Conservation (phyloP, 1,140 invertebrate species). For the Caenorhabditis brenneri region DNA sequence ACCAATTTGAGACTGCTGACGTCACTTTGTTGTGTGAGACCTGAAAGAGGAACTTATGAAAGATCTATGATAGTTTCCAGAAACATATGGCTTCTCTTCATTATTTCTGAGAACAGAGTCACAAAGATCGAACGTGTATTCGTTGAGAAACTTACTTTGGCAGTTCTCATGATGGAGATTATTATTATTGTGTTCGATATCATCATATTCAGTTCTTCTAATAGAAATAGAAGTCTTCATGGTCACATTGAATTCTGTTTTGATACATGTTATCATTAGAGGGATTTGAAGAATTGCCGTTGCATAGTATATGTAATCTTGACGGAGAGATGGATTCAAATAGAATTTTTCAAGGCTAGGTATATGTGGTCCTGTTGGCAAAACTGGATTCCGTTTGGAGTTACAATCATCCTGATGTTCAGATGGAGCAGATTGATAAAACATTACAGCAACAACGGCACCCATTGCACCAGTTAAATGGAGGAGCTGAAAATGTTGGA, state of each 20-base stretch:
- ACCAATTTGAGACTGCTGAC: slow-evolving; percentile 35
- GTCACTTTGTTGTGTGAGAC: slow-evolving; percentile 41
- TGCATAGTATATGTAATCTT: slow-evolving; percentile 28
- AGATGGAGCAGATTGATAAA: slow-evolving; percentile 37
- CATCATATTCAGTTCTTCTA: slow-evolving; percentile 19
- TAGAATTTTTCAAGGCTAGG: slow-evolving; percentile 26
- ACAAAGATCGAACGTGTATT: neutral
- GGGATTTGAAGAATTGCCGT: slow-evolving; percentile 42
- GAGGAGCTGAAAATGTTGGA: slow-evolving; percentile 32
- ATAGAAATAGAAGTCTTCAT: slow-evolving; percentile 26
- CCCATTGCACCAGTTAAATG: slow-evolving; percentile 32
- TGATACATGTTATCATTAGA: neutral
- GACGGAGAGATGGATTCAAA: neutral
- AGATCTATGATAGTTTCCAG: neutral
- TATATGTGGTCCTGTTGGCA: slow-evolving; percentile 10
- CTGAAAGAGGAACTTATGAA: neutral
- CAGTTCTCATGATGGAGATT: neutral
- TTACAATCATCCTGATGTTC: slow-evolving; percentile 22
- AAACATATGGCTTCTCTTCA: neutral
- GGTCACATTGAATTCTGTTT: neutral
- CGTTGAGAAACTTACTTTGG: neutral
- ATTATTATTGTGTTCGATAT: slow-evolving; percentile 13
- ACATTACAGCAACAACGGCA: slow-evolving; percentile 12
- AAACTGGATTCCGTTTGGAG: slow-evolving; percentile 1
- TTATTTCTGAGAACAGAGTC: neutral